A percentile compares a stretch with the other conserved stretches of the same genome.
Evolutionary conservation across 2,888 invertebrate species (phyloP).

Genomic region (Spodoptera littoralis): DNA sequence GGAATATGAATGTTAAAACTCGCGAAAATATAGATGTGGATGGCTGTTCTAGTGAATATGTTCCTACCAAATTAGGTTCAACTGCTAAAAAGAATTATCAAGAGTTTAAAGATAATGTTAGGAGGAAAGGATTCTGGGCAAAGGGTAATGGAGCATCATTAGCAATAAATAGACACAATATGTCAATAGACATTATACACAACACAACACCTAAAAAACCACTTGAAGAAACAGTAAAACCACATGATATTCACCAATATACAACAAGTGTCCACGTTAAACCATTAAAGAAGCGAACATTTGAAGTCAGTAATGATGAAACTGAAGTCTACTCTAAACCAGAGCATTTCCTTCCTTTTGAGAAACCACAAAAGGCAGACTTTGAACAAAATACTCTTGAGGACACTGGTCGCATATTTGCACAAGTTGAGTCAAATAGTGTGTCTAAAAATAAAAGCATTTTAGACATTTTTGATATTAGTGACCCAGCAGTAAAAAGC

Average conservation of each 20-base stretch:
- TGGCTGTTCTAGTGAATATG: constrained; percentile 82
- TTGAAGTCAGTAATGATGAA: constrained; percentile 71
- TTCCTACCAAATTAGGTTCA: constrained; percentile 82
- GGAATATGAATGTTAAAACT: constrained; percentile 75
- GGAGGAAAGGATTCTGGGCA: constrained; percentile 83
- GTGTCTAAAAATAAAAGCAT: constrained; percentile 78
- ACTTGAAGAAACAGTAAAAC: constrained; percentile 23
- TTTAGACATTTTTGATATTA: constrained; percentile 80
- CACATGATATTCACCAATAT: constrained; percentile 19
- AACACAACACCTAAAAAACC: constrained; percentile 24
- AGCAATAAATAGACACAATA: constrained; percentile 58
- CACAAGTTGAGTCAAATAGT: constrained; percentile 75
- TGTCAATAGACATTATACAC: constrained; percentile 49
- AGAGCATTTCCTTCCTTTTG: constrained; percentile 69
- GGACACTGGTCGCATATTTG: constrained; percentile 72
- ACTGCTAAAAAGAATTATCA: constrained; percentile 84
- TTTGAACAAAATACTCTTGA: constrained; percentile 49
- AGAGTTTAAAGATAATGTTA: constrained; percentile 83
- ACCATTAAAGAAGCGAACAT: constrained; percentile 29
- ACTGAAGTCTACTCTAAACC: constrained; percentile 56
- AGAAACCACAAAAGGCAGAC: constrained; percentile 51
- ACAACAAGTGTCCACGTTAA: constrained; percentile 12
- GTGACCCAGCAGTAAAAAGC: constrained; percentile 61
- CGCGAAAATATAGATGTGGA: constrained; percentile 71
- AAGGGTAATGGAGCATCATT: constrained; percentile 79